Base-by-base conservation (phyloP, 2,797 vertebrate species). In the Poeciliopsis presidionis region DNA sequence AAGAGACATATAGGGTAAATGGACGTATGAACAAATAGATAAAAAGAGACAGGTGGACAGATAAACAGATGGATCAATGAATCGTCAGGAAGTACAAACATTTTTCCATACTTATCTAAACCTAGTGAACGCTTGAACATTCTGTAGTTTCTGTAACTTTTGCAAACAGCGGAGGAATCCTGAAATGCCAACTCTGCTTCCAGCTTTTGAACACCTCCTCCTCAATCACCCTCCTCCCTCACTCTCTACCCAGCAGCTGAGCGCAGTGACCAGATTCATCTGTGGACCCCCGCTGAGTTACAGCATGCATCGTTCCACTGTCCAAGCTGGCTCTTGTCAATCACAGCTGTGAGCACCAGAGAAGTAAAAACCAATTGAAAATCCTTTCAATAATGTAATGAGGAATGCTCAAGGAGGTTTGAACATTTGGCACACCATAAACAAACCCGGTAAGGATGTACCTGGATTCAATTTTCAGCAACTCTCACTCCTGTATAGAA, bases 281-380 rank as follows among this genome's bases (percentile, higher is more conserved):
- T 82, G 76, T 63, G 75, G 11, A 84, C 47, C 76, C 87, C 88
- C 75, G 79, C 74, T 81, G 87, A 91, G 90, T 87, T 91, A 87
- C 87, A 87, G 77, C 86, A 85, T 88, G 90, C 57, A 86, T 80
- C 80, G 74, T 74, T 88, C 87, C 78, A 73, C 84, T 75, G 51
- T 28, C 70, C 78, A 14, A 73, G 77, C 74, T 73, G 77, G 67
- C 79, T 80, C 88, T 76, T 78, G 83, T 92, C 85, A 85, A 81
- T 91, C 83, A 88, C 30, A 67, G 46, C 28, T 45, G 78, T 4
- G 71, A 49, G 69, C 53, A 90, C 84, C 43, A 84, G 84, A 59
- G 72, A 45, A 49, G 77, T 51, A 39, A 61, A 77, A 78, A 53
- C 39, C 65, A 80, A 75, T 36, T 63, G 36, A 59, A 57, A 80